Evolutionary conservation across 1,140 invertebrate genomes (phyloP).

Genomic region (Trinorchestia longiramus): DNA sequence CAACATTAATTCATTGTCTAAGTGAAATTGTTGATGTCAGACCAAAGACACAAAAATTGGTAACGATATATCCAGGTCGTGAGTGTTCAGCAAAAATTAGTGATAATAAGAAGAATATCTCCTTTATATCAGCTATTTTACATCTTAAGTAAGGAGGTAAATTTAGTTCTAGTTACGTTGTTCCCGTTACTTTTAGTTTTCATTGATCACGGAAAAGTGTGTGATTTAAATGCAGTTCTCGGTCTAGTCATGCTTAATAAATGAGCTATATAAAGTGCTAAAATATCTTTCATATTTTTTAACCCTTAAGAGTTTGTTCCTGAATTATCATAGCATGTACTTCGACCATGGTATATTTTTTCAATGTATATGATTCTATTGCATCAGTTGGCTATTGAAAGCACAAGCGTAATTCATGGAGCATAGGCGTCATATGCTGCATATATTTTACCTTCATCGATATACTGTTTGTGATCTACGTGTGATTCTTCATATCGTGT

Average conservation of each 20-base stretch:
- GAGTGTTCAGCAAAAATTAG: background rate
- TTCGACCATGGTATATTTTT: background rate
- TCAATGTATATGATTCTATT: background rate
- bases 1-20: too few relatives aligned
- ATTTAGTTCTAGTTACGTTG: background rate
- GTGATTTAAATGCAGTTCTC: background rate
- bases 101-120: background rate
- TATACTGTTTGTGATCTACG: conserved; percentile 49
- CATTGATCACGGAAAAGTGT: background rate
- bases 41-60: too few relatives aligned
- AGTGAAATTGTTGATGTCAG: too few relatives aligned
- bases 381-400: background rate
- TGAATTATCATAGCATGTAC: background rate
- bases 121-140: background rate
- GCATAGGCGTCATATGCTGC: background rate
- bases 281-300: too few relatives aligned
- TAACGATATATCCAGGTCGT: too few relatives aligned
- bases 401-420: background rate
- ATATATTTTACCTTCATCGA: background rate
- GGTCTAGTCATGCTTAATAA: background rate
- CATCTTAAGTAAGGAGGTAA: background rate
- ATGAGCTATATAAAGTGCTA: too few relatives aligned
- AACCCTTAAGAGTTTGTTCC: too few relatives aligned
- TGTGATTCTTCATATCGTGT: conserved; percentile 47
- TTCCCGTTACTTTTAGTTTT: background rate